Evolutionary conservation across 2,113 vertebrate species (phyloP).

Genomic region (Chrysemys picta): DNA sequence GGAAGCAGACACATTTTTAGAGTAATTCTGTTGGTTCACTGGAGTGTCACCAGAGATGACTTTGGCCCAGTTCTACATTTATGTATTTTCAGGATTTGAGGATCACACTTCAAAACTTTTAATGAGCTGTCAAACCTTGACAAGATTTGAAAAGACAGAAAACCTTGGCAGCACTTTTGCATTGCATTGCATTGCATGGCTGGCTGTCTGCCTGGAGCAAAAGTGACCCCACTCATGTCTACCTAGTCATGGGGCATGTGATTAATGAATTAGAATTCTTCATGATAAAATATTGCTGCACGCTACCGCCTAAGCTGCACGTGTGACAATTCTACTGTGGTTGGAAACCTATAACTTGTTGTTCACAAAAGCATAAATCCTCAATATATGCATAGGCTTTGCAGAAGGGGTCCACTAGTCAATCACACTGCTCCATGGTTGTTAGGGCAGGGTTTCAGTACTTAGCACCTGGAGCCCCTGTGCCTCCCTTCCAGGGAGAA

Average conservation of each 20-base stretch:
- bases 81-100: neutral
- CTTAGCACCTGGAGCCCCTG: accelerated
- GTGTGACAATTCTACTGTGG: neutral
- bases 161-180: neutral
- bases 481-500: neutral
- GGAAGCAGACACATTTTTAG: neutral
- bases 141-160: neutral
- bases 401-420: neutral
- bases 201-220: neutral
- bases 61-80: neutral
- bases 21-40: neutral
- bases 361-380: neutral
- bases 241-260: neutral
- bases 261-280: neutral
- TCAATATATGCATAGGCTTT: neutral
- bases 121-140: constrained; percentile 28
- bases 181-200: neutral
- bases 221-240: neutral
- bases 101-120: neutral
- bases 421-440: neutral
- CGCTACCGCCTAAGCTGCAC: neutral
- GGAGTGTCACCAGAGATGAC: neutral
- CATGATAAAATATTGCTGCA: neutral
- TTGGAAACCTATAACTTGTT: accelerated
- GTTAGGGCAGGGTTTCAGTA: neutral